Evolutionary conservation across 2,797 vertebrate genomes (phyloP), one percentile per base, ranked within the genome.

Genomic region (Hyperoplus lanceolatus): DNA sequence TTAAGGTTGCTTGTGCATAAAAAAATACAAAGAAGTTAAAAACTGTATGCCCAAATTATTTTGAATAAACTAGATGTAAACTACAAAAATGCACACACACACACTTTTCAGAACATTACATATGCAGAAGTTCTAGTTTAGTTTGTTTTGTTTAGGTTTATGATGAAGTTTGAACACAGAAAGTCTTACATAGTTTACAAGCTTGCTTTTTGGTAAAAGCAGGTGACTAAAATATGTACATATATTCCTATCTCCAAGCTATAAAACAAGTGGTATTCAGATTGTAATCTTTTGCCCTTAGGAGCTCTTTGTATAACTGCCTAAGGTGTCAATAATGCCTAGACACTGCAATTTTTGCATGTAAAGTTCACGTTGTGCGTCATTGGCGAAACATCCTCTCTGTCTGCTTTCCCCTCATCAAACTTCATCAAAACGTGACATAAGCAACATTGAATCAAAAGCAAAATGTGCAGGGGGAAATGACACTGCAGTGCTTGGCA

Each of bases 361-460:
- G 53, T 21, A 48, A 48, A 48, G 13, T 48, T 48, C 16, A 21
- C n/a, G 9, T 8, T 45, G 10, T 11, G 43, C 16, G 21, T 7
- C 16, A 1, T 11, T 29, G 5, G 7, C 29, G 4, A 29, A 53
- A 73, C 73, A 71, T 78, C 59, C 59, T 64, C 68, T 51, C 11
- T 63, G 42, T 12, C 41, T n/a, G 41, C 38, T 36, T 15, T 58
- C 7, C 65, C 10, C 0, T 16, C 8, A 15, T 14, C 41, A 10
- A 4, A 43, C 48, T 9, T 80, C 9, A 64, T 49, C 6, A 21
- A 55, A 56, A 68, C 41, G 8, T 77, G 64, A 65, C 55, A 62
- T 5, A 12, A 70, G 45, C 58, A 78, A 29, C 29, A 38, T 53
- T 36, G 2, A 5, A 45, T 15, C 3, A 21, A 53, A 54, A 77